These are phyloP conservation scores for Podotricha telesiphe DNA, from an alignment of 2,888 invertebrate genomes.

Conservation along the genomic window DNA sequence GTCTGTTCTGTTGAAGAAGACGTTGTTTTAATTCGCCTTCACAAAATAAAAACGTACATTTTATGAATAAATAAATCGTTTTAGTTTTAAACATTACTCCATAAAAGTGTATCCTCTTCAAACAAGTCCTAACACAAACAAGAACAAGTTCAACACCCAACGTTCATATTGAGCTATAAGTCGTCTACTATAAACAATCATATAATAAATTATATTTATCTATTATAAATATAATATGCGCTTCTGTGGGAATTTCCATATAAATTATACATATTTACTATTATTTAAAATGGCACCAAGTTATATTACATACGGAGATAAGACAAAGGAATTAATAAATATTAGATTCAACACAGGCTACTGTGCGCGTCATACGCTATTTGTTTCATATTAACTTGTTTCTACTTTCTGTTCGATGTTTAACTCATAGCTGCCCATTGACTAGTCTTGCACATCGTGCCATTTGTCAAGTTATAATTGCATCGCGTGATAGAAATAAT, in stretches of 20 bases:
- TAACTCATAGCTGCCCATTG: neutral
- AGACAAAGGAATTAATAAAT: slow-evolving; percentile 23
- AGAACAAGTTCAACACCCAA: neutral
- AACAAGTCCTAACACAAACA: too few relatives aligned
- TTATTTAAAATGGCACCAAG: neutral
- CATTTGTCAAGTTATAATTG: slow-evolving; percentile 9
- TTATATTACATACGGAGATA: neutral
- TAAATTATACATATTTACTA: neutral
- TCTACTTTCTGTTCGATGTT: neutral
- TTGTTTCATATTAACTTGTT: slow-evolving; percentile 8
- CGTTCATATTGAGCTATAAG: neutral
- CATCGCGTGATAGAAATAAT: neutral
- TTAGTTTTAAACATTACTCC: too few relatives aligned
- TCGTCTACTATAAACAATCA: neutral
- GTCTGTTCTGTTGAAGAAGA: too few relatives aligned
- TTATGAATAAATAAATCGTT: too few relatives aligned
- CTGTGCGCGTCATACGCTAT: slow-evolving; percentile 9
- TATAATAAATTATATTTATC: neutral
- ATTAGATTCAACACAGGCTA: slow-evolving; percentile 17
- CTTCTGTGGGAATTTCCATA: slow-evolving; percentile 3
- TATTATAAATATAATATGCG: neutral
- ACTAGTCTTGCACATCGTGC: neutral
- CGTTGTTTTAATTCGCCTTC: too few relatives aligned
- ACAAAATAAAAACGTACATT: too few relatives aligned
- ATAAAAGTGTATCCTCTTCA: too few relatives aligned